Conservation (phyloP, 1,140 invertebrate genomes). For the Zelostemma sp. region DNA sequence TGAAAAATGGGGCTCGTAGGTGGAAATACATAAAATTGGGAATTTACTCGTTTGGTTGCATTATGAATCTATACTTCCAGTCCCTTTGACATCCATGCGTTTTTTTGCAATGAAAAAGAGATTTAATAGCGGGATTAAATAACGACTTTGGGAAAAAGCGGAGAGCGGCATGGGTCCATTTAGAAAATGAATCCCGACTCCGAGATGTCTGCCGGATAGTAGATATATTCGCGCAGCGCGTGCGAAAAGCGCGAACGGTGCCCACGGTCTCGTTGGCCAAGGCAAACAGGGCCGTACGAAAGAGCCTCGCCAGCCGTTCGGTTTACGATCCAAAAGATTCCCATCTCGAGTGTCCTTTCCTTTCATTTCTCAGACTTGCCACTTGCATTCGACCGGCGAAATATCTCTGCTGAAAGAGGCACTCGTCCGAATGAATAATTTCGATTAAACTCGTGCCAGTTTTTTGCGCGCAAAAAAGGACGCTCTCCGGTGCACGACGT, state of each 20-base stretch:
- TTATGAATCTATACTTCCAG: conserved; percentile 21
- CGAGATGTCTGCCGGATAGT: conserved; percentile 41
- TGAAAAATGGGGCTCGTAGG: too few relatives aligned
- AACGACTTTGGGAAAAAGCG: conserved; percentile 45
- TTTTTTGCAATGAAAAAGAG: conserved; percentile 42
- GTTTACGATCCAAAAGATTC: conserved; percentile 33
- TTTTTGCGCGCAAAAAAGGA: too few relatives aligned
- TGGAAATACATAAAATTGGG: neutral
- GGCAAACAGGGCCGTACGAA: conserved; percentile 5
- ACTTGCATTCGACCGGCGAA: conserved; percentile 35
- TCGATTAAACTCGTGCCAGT: too few relatives aligned
- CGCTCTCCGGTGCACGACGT: too few relatives aligned
- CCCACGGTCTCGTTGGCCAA: conserved; percentile 9
- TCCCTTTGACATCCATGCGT: conserved; percentile 40
- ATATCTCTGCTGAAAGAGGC: conserved; percentile 23
- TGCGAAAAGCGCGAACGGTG: conserved; percentile 27
- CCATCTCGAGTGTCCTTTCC: conserved; percentile 25
- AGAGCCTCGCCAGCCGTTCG: conserved; percentile 21
- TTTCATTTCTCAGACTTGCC: conserved; percentile 32
- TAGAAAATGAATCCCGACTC: conserved; percentile 48
- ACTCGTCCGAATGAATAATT: too few relatives aligned
- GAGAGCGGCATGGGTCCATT: conserved; percentile 47
- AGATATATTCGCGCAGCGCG: conserved; percentile 33
- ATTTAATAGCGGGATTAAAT: conserved; percentile 49
- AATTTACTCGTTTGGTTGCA: conserved; percentile 32